A percentile compares a stretch with the other conserved stretches of the same genome.
These are phyloP conservation scores for Venustoraphidia nigricollis DNA, from an alignment of 2,888 invertebrate species.

Conservation along the genomic window DNA sequence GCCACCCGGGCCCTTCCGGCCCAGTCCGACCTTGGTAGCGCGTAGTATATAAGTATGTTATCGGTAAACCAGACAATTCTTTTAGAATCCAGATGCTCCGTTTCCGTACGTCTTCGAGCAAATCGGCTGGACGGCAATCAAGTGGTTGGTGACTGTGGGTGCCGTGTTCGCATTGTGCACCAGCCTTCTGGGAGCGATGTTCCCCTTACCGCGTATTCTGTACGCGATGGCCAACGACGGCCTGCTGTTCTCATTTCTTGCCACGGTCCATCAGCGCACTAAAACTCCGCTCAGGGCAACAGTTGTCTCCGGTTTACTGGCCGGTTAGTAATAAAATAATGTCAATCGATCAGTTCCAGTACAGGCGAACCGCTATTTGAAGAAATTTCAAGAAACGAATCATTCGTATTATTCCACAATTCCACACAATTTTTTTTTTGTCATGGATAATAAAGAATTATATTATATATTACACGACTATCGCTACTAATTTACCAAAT, in stretches of 20 bases:
- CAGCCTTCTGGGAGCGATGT: conserved; percentile 74
- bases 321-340: conserved; percentile 33
- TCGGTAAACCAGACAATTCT: conserved; percentile 6
- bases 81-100: conserved; percentile 66
- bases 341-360: not conserved
- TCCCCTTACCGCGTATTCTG: conserved; percentile 71
- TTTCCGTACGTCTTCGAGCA: conserved; percentile 72
- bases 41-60: not conserved
- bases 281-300: conserved; percentile 71
- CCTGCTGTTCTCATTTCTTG: conserved; percentile 57
- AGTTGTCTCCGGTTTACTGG: conserved; percentile 54
- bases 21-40: too few species aligned
- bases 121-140: conserved; percentile 60
- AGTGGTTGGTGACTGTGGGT: conserved; percentile 82
- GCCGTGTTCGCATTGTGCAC: conserved; percentile 86
- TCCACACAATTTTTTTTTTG: too few species aligned
- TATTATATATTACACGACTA: too few species aligned
- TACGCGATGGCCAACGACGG: conserved; percentile 89
- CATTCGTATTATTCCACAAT: too few species aligned
- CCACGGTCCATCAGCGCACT: conserved; percentile 53
- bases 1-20: too few species aligned
- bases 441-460: too few species aligned
- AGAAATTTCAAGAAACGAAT: too few species aligned
- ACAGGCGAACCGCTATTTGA: not conserved
- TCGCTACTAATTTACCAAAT: too few species aligned